phyloP scores from a whole-genome alignment of 1,140 invertebrate species.

The Ceratina australensis region DNA sequence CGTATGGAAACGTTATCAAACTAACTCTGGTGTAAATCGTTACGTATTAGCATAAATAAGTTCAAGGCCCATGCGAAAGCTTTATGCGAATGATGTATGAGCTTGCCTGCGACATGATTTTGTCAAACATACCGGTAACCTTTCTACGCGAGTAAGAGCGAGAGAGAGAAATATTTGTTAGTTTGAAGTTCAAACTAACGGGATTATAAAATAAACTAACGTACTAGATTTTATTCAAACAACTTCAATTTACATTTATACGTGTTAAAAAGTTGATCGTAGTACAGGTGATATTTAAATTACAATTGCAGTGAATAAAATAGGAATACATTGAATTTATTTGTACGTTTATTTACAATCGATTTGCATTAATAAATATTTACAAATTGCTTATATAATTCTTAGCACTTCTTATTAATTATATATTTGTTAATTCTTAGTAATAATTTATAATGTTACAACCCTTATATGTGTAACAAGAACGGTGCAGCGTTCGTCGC shows the following conservation, averaged over 20 bases:
- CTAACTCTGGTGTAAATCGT: slow-evolving; percentile 67
- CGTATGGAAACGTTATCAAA: slow-evolving; percentile 66
- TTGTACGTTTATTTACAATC: background rate
- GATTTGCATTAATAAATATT: background rate
- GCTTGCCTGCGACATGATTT: slow-evolving; percentile 55
- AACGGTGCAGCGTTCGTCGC: background rate
- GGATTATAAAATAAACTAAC: background rate
- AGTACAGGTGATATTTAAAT: background rate
- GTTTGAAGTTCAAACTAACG: background rate
- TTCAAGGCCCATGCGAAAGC: slow-evolving; percentile 72
- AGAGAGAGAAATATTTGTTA: too few relatives aligned
- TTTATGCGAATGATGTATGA: slow-evolving; percentile 62
- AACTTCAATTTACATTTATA: too few relatives aligned
- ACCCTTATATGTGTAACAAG: too few relatives aligned
- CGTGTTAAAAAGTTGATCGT: too few relatives aligned
- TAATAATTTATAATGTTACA: too few relatives aligned
- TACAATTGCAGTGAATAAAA: background rate
- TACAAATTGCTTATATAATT: background rate
- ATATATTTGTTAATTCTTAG: too few relatives aligned
- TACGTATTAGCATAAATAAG: slow-evolving; percentile 73
- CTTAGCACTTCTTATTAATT: too few relatives aligned
- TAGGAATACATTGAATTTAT: background rate
- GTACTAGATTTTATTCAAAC: background rate
- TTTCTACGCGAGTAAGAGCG: slow-evolving; percentile 24
- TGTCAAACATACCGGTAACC: slow-evolving; percentile 27